Percentiles rank a stretch among this genome's conserved stretches.
Conservation (phyloP, 2,888 invertebrate species). For the Harpagoxenus sublaevis region DNA sequence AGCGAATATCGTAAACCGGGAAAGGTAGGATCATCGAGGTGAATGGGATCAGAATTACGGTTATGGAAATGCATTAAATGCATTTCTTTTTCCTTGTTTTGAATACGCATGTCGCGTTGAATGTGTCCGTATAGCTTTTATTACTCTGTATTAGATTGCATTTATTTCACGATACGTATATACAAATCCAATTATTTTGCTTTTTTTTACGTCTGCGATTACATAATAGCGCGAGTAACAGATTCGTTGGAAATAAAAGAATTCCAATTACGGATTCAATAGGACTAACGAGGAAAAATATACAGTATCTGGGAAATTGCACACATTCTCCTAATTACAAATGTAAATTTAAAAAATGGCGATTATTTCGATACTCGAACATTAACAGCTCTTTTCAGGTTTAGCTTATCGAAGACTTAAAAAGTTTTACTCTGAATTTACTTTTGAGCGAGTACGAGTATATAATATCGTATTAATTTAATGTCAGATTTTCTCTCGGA, state of each 20-base stretch:
- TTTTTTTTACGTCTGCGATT: not conserved
- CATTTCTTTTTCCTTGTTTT: not conserved
- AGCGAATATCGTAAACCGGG: conserved; percentile 29
- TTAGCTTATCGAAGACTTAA: conserved; percentile 1
- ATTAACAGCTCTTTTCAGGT: conserved; percentile 2
- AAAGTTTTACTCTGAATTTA: not conserved
- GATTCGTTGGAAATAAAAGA: conserved; percentile 2
- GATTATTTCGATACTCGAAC: not conserved
- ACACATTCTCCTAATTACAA: not conserved
- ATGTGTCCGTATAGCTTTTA: not conserved
- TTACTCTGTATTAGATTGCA: not conserved
- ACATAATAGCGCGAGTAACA: not conserved
- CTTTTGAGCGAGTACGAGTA: not conserved
- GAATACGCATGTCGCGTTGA: not conserved
- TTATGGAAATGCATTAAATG: conserved; percentile 9
- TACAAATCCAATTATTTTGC: not conserved
- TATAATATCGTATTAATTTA: not conserved
- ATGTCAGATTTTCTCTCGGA: too few relatives aligned
- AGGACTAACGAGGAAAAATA: not conserved
- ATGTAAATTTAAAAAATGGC: conserved; percentile 1
- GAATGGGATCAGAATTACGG: conserved; percentile 25
- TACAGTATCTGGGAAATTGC: not conserved
- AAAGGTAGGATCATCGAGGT: not conserved
- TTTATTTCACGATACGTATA: not conserved
- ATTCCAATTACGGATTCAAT: not conserved